Base-by-base conservation (phyloP, 2,888 invertebrate species). In the Dicyrtoma fusca region DNA sequence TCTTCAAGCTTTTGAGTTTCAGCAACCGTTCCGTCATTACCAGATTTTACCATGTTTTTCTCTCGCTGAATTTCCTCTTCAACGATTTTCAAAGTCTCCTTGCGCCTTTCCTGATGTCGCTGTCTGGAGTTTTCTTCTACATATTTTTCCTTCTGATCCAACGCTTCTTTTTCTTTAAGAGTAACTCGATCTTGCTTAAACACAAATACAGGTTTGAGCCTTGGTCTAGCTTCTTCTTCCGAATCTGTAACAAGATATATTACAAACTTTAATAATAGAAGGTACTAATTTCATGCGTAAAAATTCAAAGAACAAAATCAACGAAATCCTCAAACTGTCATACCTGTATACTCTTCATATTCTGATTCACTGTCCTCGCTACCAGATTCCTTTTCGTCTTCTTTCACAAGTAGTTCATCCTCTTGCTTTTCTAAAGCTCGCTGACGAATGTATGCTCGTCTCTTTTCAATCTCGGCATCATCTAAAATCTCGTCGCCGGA, bases 121-220 rank as follows among this genome's bases (percentile, higher is more conserved):
- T 91, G 91, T 80, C 92, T 90, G 0, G 90, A 88, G 81, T 97
- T 96, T 0, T 88, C 83, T 84, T 97, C 95, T 69, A 90, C 86
- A 83, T 94, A 93, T 82, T 93, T 93, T 82, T 92, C 90, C 79
- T 90, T 91, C 76, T 90, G 88, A 17, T 90, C 89, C 84, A 96
- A 94, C 61, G 92, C 91, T 81, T 98, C 97, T 80, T 92, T 91
- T 83, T 99, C 98, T 79, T 94, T 92, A 19, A 98, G 91, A 0
- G 98, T 98, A 78, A 98, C 91, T 72, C 99, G 88, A 81, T 99
- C 97, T 72, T 91, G 90, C 80, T 95, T 96, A 76, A 93, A 87
- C 0, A 97, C 95, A 85, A 97, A 97, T 0, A 97, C 92, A 0
- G 97, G 97, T 82, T 97, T 97, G 10, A 97, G 87, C 71, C 97